phyloP scores from a whole-genome alignment of 2,113 vertebrate genomes.

The Aix galericulata region DNA sequence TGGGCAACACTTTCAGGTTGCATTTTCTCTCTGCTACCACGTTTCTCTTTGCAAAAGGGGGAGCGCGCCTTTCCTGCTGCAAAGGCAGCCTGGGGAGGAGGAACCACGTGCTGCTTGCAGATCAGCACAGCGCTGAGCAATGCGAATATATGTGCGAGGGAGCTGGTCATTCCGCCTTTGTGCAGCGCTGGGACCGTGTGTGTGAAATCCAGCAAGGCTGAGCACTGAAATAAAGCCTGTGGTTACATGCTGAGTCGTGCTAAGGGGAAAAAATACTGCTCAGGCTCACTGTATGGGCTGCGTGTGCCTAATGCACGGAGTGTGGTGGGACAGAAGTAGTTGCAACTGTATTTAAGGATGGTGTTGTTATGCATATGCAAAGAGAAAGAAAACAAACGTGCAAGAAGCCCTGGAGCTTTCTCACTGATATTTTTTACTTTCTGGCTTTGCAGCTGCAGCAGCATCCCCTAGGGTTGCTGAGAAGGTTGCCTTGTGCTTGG shows the following conservation, averaged over 20 bases:
- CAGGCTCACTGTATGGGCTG: not conserved
- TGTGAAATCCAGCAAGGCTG: not conserved
- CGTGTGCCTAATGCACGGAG: rapidly evolving
- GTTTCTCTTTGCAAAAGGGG: not conserved
- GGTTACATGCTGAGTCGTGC: not conserved
- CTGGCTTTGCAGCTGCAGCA: not conserved
- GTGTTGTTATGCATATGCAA: not conserved
- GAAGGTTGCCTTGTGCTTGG: not conserved
- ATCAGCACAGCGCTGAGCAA: not conserved
- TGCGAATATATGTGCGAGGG: rapidly evolving
- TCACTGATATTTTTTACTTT: rapidly evolving
- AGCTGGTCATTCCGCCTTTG: not conserved
- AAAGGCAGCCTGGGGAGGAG: not conserved
- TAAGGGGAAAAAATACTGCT: not conserved
- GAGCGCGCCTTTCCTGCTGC: not conserved
- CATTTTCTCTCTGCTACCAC: not conserved
- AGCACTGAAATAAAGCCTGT: not conserved
- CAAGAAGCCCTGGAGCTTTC: not conserved
- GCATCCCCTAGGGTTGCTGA: not conserved
- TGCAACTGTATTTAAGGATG: not conserved
- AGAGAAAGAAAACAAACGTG: not conserved
- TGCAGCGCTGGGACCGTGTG: not conserved
- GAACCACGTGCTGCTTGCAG: not conserved
- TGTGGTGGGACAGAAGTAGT: not conserved
- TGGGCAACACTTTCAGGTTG: not conserved